phyloP scores from a whole-genome alignment of 2,888 invertebrate genomes.

The Geotrupes spiniger region DNA sequence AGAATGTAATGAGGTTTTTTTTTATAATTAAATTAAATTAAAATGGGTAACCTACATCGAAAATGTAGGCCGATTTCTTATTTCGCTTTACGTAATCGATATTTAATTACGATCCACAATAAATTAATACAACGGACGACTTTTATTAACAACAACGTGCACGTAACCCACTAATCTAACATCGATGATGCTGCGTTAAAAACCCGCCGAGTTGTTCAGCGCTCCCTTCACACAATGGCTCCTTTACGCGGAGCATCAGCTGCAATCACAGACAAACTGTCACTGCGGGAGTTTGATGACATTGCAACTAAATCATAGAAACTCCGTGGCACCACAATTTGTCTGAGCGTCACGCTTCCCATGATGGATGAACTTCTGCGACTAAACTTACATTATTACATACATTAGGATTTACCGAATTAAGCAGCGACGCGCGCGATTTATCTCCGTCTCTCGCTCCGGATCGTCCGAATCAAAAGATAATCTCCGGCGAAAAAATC shows the following conservation, averaged over 20 bases:
- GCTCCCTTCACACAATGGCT: background rate
- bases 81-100: too few species aligned
- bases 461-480: background rate
- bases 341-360: constrained; percentile 22
- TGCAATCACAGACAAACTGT: constrained; percentile 24
- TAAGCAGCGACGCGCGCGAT: constrained; percentile 22
- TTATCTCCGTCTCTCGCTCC: constrained; percentile 14
- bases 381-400: constrained; percentile 28
- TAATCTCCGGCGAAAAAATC: background rate
- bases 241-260: constrained; percentile 1
- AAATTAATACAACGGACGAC: too few species aligned
- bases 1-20: too few species aligned
- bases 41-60: too few species aligned
- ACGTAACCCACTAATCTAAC: too few species aligned
- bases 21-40: too few species aligned
- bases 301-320: constrained; percentile 24
- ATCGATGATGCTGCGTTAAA: too few species aligned
- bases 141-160: too few species aligned
- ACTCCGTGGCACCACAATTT: constrained; percentile 25
- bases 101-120: too few species aligned
- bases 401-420: constrained; percentile 28
- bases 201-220: background rate
- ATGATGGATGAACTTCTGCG: constrained; percentile 24
- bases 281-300: constrained; percentile 26
- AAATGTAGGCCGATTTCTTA: too few species aligned